These are phyloP conservation scores for Limnephilus rhombicus DNA, from an alignment of 2,888 invertebrate genomes.

Conservation along the genomic window DNA sequence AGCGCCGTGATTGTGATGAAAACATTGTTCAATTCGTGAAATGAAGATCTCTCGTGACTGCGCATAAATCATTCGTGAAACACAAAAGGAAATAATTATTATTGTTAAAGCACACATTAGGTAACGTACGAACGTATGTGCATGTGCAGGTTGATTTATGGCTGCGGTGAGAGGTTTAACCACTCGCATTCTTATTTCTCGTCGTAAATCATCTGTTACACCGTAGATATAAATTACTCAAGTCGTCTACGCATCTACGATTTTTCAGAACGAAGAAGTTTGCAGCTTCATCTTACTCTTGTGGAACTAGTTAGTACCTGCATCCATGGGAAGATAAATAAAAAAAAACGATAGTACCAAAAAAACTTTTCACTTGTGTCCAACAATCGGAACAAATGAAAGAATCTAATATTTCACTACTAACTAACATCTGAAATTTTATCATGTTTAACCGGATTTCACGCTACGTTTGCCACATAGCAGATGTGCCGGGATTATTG, in stretches of 20 bases:
- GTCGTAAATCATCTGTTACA: not conserved
- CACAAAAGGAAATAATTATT: constrained; percentile 9
- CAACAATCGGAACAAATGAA: no score
- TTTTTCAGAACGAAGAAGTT: not conserved
- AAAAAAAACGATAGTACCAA: no score
- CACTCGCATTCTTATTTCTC: not conserved
- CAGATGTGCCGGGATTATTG: no score
- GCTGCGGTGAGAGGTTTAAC: not conserved
- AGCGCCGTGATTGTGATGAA: constrained; percentile 4
- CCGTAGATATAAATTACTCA: not conserved
- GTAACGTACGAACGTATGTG: not conserved
- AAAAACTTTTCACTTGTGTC: no score
- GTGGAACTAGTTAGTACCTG: no score
- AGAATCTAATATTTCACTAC: no score
- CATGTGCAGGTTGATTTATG: not conserved
- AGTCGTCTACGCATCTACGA: not conserved
- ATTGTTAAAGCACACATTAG: constrained; percentile 10
- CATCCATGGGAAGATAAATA: no score
- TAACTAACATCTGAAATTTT: no score
- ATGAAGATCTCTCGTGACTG: constrained; percentile 37
- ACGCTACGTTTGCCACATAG: no score
- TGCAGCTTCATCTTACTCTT: not conserved
- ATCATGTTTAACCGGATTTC: no score
- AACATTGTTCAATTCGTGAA: constrained; percentile 25
- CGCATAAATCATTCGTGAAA: constrained; percentile 44